Base-by-base conservation (phyloP, 2,797 vertebrate species). In the Pantherophis alleghaniensis region DNA sequence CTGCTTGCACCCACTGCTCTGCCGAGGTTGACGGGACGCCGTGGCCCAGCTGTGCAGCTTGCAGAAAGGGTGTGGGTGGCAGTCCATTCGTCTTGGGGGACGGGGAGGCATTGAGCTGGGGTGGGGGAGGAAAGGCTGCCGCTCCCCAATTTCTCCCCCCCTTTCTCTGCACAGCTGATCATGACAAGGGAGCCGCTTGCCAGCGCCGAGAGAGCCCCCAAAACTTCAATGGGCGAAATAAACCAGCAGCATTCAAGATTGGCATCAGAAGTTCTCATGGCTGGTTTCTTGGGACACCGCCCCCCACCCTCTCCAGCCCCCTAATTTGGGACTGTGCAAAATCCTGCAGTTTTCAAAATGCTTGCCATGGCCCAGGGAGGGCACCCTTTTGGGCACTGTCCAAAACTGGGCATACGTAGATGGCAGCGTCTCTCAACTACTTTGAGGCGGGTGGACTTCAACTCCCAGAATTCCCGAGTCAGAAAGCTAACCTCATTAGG, bases 11-110 rank as follows among this genome's bases (percentile, higher is more conserved):
- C 98, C 98, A 99, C 98, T 98, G 97, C 98, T 99, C 99, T 98
- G 98, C 98, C 97, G 98, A 93, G 99, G 99, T 99, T 99, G 99
- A 99, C 98, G 97, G 98, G 97, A 98, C 98, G 98, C 98, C 97
- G 2, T 98, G 97, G 97, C 97, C 37, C 98, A 98, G 98, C 98
- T 98, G 98, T 98, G 97, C 93, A 89, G 86, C 90, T n/a, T 60
- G 83, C 74, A 66, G 91, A 28, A 61, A 60, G 24, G 94, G 42
- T 7, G 90, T 1, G 37, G 42, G 90, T 42, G 7, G 47, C 83
- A 53, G 79, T 28, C 42, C 0, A 1, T 3, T 11, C 0, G 7
- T 5, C 13, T 24, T 16, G 18, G 32, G 74, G 83, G 59, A 2
- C 7, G 55, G 66, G 63, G 47, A 20, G 37, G 74, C 37, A 22